Conservation (phyloP, 2,797 vertebrate species). For the Diplodus puntazzo region DNA sequence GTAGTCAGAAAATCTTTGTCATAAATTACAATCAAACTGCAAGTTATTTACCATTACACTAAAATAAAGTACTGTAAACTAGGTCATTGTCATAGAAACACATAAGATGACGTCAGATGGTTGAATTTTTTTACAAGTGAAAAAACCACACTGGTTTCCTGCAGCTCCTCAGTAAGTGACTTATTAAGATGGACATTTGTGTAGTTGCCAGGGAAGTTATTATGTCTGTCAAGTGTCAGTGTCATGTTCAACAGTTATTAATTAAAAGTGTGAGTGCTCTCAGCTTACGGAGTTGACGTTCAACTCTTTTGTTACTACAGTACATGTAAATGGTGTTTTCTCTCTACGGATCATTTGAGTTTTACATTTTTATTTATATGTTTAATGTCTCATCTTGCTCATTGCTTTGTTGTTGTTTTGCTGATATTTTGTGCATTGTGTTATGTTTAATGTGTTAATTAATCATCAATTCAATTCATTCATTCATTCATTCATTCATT, state of each 20-base stretch:
- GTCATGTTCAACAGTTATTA: not conserved
- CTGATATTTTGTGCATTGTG: too few relatives aligned
- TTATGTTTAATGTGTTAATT: too few relatives aligned
- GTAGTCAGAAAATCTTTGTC: not conserved
- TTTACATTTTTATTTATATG: too few relatives aligned
- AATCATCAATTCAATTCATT: too few relatives aligned
- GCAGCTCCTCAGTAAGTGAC: not conserved
- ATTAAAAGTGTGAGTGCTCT: not conserved
- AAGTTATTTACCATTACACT: not conserved
- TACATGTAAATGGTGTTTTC: not conserved
- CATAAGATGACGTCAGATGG: not conserved
- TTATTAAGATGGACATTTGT: conserved; percentile 3
- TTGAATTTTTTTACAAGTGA: not conserved
- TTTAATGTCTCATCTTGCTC: too few relatives aligned
- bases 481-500: too few relatives aligned
- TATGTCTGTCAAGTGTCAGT: too few relatives aligned
- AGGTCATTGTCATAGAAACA: not conserved
- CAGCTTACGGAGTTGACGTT: not conserved
- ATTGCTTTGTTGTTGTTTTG: too few relatives aligned
- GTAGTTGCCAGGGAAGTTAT: not conserved
- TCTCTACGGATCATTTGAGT: not conserved
- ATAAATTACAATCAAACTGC: not conserved
- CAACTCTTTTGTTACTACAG: not conserved
- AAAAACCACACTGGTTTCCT: too few relatives aligned
- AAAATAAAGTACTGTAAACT: not conserved